Base-by-base conservation (phyloP, 2,888 invertebrate species). In the Mimachlamys varia region DNA sequence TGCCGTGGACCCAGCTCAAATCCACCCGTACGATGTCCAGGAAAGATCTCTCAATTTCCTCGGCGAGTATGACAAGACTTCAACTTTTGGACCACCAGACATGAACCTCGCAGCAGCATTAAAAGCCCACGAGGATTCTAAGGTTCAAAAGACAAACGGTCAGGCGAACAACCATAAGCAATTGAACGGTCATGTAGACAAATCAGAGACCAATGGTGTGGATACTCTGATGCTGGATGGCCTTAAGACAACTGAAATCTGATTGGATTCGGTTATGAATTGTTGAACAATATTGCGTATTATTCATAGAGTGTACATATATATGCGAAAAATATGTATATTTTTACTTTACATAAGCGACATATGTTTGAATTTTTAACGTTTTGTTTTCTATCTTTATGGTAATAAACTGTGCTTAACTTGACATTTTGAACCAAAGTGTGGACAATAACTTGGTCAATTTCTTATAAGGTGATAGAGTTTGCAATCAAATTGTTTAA, bases 31-130 rank as follows among this genome's bases (percentile, higher is more conserved):
- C 87, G 94, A 95, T 90, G 95, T 94, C 92, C 95, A 95, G 87
- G 95, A 95, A 90, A 92, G 94, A 76, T 94, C 94, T 19, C 93
- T 95, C 93, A 94, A 95, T 87, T 94, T 94, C 90, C 90, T 91
- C 33, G 92, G 92, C 44, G 93, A 93, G 90, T 89, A 89, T 33
- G 91, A 92, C 33, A 89, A 89, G 62, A 58, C 89, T 13, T 89
- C 91, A 88, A 89, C 87, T 13, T 55, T 91, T 37, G 89, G 90
- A 58, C 87, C 92, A 44, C 90, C 91, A n/a, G 92, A 93, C 88
- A 90, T 92, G 76, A 92, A 92, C 87, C 91, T 93, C 17, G 92
- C 91, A 87, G 92, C 92, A 33, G 93, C 93, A 13, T 87, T 93
- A 19, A 90, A 91, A 87, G 92, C 92, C 62, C 93, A 93, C 17